Conservation (phyloP, 2,888 invertebrate genomes). For the Platyscelio sp. region DNA sequence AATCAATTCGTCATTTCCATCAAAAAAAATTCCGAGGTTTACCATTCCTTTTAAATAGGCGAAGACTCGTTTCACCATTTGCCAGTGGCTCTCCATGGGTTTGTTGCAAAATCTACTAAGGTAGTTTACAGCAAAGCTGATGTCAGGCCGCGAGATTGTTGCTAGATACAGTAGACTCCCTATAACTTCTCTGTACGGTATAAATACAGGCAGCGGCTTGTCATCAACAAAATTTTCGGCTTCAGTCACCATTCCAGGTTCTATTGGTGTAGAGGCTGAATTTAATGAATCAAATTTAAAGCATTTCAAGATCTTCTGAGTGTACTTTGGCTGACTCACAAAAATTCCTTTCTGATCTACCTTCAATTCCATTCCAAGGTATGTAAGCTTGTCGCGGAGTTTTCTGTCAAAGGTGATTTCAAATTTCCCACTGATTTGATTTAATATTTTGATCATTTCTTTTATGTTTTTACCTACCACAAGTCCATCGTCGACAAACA, state of each 20-base stretch:
- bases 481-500: too few species aligned
- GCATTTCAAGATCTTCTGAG: constrained; percentile 51
- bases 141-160: constrained; percentile 76
- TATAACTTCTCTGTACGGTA: constrained; percentile 66
- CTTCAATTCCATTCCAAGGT: constrained; percentile 75
- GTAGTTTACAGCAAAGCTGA: constrained; percentile 49
- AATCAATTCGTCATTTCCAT: constrained; percentile 65
- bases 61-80: constrained; percentile 67
- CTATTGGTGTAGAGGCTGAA: constrained; percentile 72
- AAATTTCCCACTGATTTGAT: background rate
- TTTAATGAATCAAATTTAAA: constrained; percentile 20
- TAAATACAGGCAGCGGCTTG: constrained; percentile 36
- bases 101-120: constrained; percentile 72
- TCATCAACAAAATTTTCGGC: constrained; percentile 67
- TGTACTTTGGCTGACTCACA: constrained; percentile 74
- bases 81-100: constrained; percentile 67
- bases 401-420: too few species aligned
- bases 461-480: too few species aligned
- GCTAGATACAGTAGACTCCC: constrained; percentile 64
- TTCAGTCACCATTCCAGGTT: constrained; percentile 74
- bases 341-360: constrained; percentile 71
- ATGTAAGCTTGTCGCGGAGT: constrained; percentile 50
- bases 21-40: constrained; percentile 72
- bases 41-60: constrained; percentile 66
- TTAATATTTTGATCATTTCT: too few species aligned